Evolutionary conservation across 2,888 invertebrate species (phyloP).

Genomic region (Hypselothyrea guttata): DNA sequence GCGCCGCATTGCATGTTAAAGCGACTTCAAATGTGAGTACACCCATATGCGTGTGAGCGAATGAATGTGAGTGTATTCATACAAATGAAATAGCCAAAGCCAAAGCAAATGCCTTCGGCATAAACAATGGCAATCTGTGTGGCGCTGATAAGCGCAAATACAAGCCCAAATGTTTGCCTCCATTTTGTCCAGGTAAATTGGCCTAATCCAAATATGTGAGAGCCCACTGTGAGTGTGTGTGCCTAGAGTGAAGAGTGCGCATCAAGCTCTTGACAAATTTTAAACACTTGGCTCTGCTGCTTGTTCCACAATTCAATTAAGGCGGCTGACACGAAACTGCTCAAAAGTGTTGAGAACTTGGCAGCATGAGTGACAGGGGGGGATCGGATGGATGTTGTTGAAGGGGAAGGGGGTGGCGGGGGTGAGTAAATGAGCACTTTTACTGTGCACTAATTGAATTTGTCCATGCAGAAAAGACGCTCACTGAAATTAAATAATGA

Average conservation of each 20-base stretch:
- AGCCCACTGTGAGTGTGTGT: background rate
- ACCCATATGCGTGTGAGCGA: slow-evolving; percentile 1
- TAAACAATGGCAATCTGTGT: slow-evolving; percentile 26
- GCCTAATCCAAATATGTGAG: background rate
- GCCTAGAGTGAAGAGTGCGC: background rate
- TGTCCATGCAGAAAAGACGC: slow-evolving; percentile 39
- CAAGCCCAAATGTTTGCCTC: slow-evolving; percentile 9
- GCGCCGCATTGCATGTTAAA: slow-evolving; percentile 51
- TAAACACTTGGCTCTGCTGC: slow-evolving; percentile 15
- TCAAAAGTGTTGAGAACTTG: slow-evolving; percentile 32
- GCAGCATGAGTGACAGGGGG: no score
- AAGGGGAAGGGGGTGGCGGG: background rate
- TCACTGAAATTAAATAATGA: slow-evolving; percentile 45
- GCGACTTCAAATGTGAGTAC: slow-evolving; percentile 28
- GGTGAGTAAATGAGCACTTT: background rate
- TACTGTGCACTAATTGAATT: slow-evolving; percentile 51
- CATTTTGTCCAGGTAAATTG: slow-evolving; percentile 19
- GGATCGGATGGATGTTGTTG: no score
- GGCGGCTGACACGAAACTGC: background rate
- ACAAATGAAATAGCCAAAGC: slow-evolving; percentile 12
- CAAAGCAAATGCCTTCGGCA: slow-evolving; percentile 8
- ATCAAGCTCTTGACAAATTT: slow-evolving; percentile 7
- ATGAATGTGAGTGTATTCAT: slow-evolving; percentile 12
- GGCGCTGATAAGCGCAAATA: slow-evolving; percentile 6
- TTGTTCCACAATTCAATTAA: slow-evolving; percentile 50